Conservation (phyloP, 2,113 vertebrate species). For the Heterochromis multidens region DNA sequence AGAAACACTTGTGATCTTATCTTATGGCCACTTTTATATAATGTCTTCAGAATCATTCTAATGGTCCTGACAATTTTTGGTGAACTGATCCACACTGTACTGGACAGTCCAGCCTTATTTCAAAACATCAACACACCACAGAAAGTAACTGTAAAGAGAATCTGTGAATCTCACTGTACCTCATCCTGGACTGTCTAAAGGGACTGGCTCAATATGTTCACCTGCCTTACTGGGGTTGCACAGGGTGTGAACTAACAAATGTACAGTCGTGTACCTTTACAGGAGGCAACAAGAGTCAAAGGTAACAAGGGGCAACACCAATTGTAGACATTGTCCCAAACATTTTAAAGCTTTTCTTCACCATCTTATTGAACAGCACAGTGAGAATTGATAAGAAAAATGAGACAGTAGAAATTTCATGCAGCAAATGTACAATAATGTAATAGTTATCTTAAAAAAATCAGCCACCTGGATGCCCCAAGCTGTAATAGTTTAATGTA, state of each 20-base stretch:
- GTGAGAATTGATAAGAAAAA: neutral
- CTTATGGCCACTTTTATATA: neutral
- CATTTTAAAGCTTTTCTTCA: neutral
- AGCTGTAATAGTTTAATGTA: neutral
- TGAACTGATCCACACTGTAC: neutral
- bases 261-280: neutral
- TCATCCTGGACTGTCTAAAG: neutral
- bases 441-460: neutral
- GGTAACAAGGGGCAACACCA: neutral
- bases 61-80: neutral
- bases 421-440: neutral
- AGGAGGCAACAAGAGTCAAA: neutral
- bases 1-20: no score
- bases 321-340: neutral
- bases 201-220: neutral
- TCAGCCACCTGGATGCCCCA: no score
- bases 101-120: neutral
- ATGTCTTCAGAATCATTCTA: neutral
- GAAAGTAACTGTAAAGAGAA: neutral
- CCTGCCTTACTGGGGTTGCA: neutral
- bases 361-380: neutral
- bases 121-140: neutral
- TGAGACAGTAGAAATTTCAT: neutral
- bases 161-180: neutral
- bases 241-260: neutral